A percentile compares a stretch with the other conserved stretches of the same genome.
phyloP scores from a whole-genome alignment of 2,888 invertebrate species.

The Lasioglossum vierecki region DNA sequence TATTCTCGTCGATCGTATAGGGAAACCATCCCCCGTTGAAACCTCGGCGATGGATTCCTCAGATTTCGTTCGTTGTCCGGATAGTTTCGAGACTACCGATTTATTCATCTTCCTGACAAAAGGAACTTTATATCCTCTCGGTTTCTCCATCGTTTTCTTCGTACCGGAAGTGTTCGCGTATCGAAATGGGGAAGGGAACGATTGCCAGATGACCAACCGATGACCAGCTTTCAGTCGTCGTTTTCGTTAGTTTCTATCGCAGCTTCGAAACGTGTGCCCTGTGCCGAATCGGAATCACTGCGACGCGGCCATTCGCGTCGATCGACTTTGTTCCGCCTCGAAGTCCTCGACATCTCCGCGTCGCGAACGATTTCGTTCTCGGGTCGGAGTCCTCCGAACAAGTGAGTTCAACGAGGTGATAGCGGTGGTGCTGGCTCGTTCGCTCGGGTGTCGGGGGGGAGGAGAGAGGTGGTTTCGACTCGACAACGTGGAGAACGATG shows the following conservation, averaged over 20 bases:
- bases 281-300: not conserved
- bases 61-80: not conserved
- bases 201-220: not conserved
- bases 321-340: not conserved
- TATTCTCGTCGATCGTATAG: not conserved
- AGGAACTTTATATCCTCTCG: not conserved
- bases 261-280: not conserved
- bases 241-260: not conserved
- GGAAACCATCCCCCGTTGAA: not conserved
- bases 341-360: not conserved
- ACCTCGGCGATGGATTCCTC: not conserved
- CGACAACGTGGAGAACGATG: not conserved
- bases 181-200: too few species aligned
- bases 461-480: not conserved
- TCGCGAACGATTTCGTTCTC: not conserved
- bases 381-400: conserved; percentile 35
- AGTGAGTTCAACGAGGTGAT: conserved; percentile 67
- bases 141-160: not conserved
- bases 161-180: not conserved
- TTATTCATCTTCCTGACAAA: too few species aligned
- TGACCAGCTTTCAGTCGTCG: not conserved
- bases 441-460: not conserved
- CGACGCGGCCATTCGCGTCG: not conserved
- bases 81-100: not conserved
- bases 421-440: conserved; percentile 43